Evolutionary conservation across 2,888 invertebrate genomes (phyloP).

Genomic region (Drosophila setosimentum): DNA sequence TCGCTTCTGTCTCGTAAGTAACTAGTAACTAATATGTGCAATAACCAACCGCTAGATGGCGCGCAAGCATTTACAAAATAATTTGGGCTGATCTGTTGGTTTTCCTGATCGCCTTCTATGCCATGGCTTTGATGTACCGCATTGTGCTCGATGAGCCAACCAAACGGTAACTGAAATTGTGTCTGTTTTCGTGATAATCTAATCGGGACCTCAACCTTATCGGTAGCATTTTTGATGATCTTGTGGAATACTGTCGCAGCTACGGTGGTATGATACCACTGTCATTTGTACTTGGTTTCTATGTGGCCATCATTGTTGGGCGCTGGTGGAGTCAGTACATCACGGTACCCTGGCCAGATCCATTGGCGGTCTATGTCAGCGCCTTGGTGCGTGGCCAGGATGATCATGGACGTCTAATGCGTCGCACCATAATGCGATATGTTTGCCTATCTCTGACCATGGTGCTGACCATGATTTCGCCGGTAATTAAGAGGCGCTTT

Average conservation of each 20-base stretch:
- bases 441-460: slow-evolving; percentile 93
- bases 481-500: slow-evolving; percentile 94
- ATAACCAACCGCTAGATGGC: slow-evolving; percentile 89
- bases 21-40: too few relatives aligned
- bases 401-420: slow-evolving; percentile 92
- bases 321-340: slow-evolving; percentile 96
- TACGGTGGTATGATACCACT: slow-evolving; percentile 94
- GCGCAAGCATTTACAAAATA: slow-evolving; percentile 96
- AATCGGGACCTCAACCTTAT: neutral
- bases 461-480: slow-evolving; percentile 93
- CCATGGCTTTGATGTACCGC: slow-evolving; percentile 74
- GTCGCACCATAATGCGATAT: slow-evolving; percentile 92
- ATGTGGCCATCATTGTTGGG: slow-evolving; percentile 95
- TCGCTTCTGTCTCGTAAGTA: neutral
- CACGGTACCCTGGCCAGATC: slow-evolving; percentile 94
- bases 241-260: slow-evolving; percentile 93
- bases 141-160: slow-evolving; percentile 21
- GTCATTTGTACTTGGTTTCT: slow-evolving; percentile 97
- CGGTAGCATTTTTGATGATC: slow-evolving; percentile 91
- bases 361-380: slow-evolving; percentile 92
- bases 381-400: slow-evolving; percentile 93
- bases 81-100: slow-evolving; percentile 94
- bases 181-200: neutral
- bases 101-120: slow-evolving; percentile 92
- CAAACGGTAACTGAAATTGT: slow-evolving; percentile 50